Base-by-base conservation (phyloP, 2,888 invertebrate species). In the Ephialtes manifestator region DNA sequence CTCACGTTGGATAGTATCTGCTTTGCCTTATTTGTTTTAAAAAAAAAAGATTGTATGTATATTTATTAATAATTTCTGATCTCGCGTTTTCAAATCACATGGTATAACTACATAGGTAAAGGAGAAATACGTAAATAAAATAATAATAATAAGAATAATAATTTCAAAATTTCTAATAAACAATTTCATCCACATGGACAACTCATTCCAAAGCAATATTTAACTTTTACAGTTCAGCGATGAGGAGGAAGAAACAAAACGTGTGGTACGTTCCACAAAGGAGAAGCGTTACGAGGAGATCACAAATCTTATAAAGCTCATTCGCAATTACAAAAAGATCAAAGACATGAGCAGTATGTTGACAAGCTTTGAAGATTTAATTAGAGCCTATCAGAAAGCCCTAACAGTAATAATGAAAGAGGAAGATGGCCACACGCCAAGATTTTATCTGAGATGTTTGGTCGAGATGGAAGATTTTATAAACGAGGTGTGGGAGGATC, bases 271-370 rank as follows among this genome's bases (percentile, higher is more conserved):
- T 39, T 99, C 99, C 68, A 98, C 98, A 80, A 99, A 99, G 94
- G 99, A 99, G 92, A 99, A 99, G 94, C 96, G 99, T 89, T 99
- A 98, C 94, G 99, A 99, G 92, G 99, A 99, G 90, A 95, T 99
- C 60, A 97, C 97, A 77, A 97, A 97, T 90, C 96, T 98, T 77
- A 99, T 99, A 86, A 98, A 98, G 93, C 97, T 97, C 87, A 96
- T 99, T 85, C 96, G 97, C 80, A 99, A 99, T 94, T 98, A 97
- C 92, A 98, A 98, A 94, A 99, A 99, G 94, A 99, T 99, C 92
- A 99, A 99, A 94, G 99, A 99, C 93, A 98, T 99, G 96, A 97
- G 98, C 72, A 99, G 98, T 91, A 97, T 99, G 93, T 95, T 99
- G 43, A 96, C 97, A 71, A 98, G 99, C 96, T 99, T 99, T 95